Percentiles rank a stretch among this genome's conserved stretches.
phyloP scores from a whole-genome alignment of 1,140 invertebrate species.

The Sinella curviseta region DNA sequence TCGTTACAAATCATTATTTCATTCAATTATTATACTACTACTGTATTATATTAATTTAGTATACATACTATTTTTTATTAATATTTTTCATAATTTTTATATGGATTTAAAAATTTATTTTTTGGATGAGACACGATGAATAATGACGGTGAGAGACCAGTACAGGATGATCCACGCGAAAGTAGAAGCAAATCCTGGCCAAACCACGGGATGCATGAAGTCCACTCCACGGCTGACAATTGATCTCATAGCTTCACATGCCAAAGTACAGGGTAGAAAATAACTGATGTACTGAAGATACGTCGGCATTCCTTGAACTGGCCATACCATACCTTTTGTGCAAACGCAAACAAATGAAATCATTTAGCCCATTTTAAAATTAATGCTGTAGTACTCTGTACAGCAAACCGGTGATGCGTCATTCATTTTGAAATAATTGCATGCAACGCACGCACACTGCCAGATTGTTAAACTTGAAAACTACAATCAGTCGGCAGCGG shows the following conservation, averaged over 20 bases:
- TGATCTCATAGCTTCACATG: slow-evolving; percentile 81
- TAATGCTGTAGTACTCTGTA: too few species aligned
- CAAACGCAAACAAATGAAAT: too few species aligned
- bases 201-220: slow-evolving; percentile 55
- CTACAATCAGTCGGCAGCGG: too few species aligned
- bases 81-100: not conserved
- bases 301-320: slow-evolving; percentile 84
- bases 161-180: slow-evolving; percentile 33
- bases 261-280: slow-evolving; percentile 82
- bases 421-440: not conserved
- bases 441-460: not conserved
- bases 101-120: not conserved
- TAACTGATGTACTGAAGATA: slow-evolving; percentile 70
- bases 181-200: slow-evolving; percentile 35
- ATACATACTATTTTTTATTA: not conserved
- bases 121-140: slow-evolving; percentile 23
- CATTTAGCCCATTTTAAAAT: slow-evolving; percentile 33
- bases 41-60: too few species aligned
- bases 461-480: not conserved
- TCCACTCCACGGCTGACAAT: slow-evolving; percentile 87
- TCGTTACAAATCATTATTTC: too few species aligned
- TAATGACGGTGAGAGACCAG: slow-evolving; percentile 28
- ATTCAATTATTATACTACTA: too few species aligned
- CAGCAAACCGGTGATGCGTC: too few species aligned
- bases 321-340: slow-evolving; percentile 86